A percentile compares a stretch with the other conserved stretches of the same genome.
phyloP scores from a whole-genome alignment of 2,797 vertebrate genomes.

The Mormyrops boulengeri region DNA sequence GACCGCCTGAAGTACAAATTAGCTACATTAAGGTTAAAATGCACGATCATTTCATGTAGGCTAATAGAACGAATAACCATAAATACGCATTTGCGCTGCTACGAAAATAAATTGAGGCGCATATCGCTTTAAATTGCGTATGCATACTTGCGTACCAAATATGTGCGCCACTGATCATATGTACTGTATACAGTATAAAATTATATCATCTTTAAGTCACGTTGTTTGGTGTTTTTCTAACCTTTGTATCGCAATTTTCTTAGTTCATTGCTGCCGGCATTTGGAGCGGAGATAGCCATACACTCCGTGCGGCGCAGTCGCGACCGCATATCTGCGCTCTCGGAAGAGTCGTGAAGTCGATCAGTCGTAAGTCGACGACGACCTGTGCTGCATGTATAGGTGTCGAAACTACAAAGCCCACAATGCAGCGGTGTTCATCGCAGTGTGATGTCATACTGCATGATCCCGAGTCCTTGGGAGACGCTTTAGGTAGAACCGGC shows the following conservation, averaged over 20 bases:
- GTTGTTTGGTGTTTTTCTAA: not conserved
- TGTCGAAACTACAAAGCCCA: slow-evolving; percentile 51
- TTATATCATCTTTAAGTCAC: not conserved
- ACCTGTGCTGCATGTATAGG: not conserved
- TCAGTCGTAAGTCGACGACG: not conserved
- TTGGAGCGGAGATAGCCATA: not conserved
- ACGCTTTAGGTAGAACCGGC: not conserved
- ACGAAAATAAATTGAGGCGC: not conserved
- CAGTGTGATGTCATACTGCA: slow-evolving; percentile 37
- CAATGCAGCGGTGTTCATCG: slow-evolving; percentile 19
- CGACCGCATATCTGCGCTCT: not conserved
- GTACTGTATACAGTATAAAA: not conserved
- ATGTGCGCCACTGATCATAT: not conserved
- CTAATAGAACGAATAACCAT: not conserved
- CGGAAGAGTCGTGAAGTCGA: not conserved
- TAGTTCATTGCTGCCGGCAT: not conserved
- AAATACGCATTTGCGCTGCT: not conserved
- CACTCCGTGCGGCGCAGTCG: not conserved
- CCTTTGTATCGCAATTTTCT: not conserved
- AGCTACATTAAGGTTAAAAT: not conserved
- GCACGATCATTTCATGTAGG: not conserved
- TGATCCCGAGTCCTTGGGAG: slow-evolving; percentile 29
- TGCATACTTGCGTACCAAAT: not conserved
- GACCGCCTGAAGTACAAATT: not conserved
- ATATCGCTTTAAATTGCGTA: not conserved